Evolutionary conservation across 2,797 vertebrate genomes (phyloP), one percentile per base, ranked within the genome.

Genomic region (Neosilurus mollespiculum): DNA sequence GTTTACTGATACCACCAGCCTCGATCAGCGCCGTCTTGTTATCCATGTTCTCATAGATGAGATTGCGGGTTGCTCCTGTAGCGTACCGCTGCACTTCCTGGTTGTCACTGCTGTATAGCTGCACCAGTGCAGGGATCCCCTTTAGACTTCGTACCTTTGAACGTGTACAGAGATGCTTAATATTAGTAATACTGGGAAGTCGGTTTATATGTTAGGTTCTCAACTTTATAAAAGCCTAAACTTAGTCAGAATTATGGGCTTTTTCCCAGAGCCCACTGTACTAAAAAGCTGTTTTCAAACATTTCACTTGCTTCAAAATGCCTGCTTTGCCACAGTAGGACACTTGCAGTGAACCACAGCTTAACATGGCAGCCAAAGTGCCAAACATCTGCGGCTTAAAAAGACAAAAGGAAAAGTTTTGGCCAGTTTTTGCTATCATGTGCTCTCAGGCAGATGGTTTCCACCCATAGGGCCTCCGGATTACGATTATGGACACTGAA

Each of bases 41-140:
- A 78, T 98, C 96, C 0, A 93, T 75, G 0, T 95, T 98, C 91
- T 99, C 97, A 0, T 98, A 99, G 91, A 99, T 97, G 88, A 99
- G 95, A 92, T 99, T 99, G 73, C 97, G 95, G 83, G 93, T 96
- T 90, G 98, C 97, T 0, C 97, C 97, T 0, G 97, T 98, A 80
- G 96, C 95, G 0, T 96, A 97, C 64, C 96, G 96, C 92, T 97
- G 97, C 80, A 99, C 96, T 88, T 98, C 97, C 89, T 95, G 94
- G 92, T 95, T 96, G 26, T 96, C 94, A 8, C 96, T 96, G 91
- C 95, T 95, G 93, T 98, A 98, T 67, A 99, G 96, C 87, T 95
- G 94, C 88, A 98, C 96, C 87, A 99, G 93, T 84, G 94, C 94
- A 0, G 96, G 93, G 81, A 99, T 91, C 0, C 96, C 98, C 82